These are phyloP conservation scores for Epistrophe grossulariae DNA, from an alignment of 2,888 invertebrate genomes.

Conservation along the genomic window DNA sequence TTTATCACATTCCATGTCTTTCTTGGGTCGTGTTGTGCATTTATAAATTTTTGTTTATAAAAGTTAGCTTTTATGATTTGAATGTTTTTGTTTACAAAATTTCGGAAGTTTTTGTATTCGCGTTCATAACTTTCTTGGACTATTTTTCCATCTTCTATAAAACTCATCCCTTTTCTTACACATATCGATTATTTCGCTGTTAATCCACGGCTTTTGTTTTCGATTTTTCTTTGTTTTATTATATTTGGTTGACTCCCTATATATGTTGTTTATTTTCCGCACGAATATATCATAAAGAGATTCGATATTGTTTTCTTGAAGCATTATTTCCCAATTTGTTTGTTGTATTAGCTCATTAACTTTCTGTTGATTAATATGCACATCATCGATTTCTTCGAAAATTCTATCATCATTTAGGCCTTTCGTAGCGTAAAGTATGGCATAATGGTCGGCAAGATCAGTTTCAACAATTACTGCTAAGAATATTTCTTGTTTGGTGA, in stretches of 20 bases:
- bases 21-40: constrained; percentile 11
- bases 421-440: no score
- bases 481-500: no score
- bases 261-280: constrained; percentile 8
- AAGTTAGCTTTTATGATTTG: constrained; percentile 4
- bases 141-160: no score
- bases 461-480: no score
- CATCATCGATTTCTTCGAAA: no score
- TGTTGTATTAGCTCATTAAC: neutral
- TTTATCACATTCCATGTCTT: constrained; percentile 27
- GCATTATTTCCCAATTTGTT: constrained; percentile 10
- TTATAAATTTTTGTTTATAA: constrained; percentile 14
- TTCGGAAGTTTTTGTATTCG: constrained; percentile 16
- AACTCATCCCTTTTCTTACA: neutral
- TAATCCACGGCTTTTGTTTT: no score
- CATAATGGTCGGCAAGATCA: no score
- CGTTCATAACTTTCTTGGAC: constrained; percentile 16
- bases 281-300: constrained; percentile 18
- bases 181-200: no score
- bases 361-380: no score
- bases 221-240: neutral
- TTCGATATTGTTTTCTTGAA: constrained; percentile 16
- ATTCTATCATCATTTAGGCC: no score
- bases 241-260: constrained; percentile 4
- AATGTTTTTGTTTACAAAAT: constrained; percentile 27